phyloP scores from a whole-genome alignment of 2,797 vertebrate species.

The Spinibarbus caldwelli region DNA sequence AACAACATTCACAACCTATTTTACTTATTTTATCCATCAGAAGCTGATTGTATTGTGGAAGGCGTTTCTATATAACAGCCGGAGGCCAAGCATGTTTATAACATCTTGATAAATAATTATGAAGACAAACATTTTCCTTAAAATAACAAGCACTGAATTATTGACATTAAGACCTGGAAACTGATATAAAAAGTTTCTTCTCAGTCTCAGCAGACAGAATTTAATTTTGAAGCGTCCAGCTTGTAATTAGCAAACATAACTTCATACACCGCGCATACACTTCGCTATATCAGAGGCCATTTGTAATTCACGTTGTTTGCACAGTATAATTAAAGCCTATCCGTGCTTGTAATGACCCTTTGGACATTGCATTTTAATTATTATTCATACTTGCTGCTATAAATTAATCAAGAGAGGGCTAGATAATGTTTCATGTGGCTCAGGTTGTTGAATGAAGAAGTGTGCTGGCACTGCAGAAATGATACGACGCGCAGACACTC shows the following conservation, averaged over 20 bases:
- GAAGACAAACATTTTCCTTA: background rate
- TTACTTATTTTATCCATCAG: background rate
- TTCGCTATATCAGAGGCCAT: background rate
- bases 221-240: background rate
- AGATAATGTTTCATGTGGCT: constrained; percentile 49
- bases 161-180: background rate
- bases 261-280: background rate
- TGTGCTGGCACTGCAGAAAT: constrained; percentile 49
- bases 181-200: background rate
- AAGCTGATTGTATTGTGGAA: background rate
- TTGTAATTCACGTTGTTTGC: constrained; percentile 31
- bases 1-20: background rate
- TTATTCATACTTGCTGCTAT: constrained; percentile 71
- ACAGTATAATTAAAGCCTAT: constrained; percentile 57
- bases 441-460: constrained; percentile 18
- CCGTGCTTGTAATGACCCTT: constrained; percentile 69
- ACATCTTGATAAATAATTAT: background rate
- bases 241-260: constrained; percentile 22
- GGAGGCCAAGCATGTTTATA: background rate
- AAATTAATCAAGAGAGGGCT: constrained; percentile 68
- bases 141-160: background rate
- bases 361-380: constrained; percentile 75
- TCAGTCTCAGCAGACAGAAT: background rate
- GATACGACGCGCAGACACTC: constrained; percentile 1
- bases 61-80: background rate